Percentiles rank a stretch among this genome's conserved stretches.
phyloP scores from a whole-genome alignment of 2,113 vertebrate species.

The Chamaea fasciata region DNA sequence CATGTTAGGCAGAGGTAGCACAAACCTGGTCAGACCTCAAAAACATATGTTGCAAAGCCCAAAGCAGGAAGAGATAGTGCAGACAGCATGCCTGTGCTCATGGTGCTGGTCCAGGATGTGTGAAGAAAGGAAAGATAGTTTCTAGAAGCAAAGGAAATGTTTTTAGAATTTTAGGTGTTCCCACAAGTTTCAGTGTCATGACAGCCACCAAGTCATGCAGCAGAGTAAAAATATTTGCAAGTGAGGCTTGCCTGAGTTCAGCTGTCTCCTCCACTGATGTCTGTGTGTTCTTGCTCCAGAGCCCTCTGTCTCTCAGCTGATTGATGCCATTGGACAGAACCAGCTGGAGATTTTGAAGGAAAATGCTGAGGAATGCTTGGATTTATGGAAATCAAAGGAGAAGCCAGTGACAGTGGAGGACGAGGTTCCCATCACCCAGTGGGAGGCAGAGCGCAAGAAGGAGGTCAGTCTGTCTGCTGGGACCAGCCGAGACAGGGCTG shows the following conservation, averaged over 20 bases:
- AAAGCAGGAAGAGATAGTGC: not conserved
- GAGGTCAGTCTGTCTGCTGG: not conserved
- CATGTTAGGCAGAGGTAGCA: not conserved
- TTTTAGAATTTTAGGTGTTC: not conserved
- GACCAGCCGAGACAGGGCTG: not conserved
- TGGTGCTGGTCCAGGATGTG: not conserved
- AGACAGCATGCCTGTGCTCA: not conserved
- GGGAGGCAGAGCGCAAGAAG: slow-evolving; percentile 36
- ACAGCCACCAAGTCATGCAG: not conserved
- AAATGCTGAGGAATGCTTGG: slow-evolving; percentile 31
- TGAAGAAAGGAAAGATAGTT: not conserved
- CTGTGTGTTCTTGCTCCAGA: not conserved
- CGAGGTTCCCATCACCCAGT: not conserved
- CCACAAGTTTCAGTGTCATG: not conserved
- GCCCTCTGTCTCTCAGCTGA: slow-evolving; percentile 41
- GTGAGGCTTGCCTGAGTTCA: not conserved
- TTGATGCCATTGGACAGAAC: slow-evolving; percentile 39
- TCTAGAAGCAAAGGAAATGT: not conserved
- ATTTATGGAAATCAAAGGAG: not conserved
- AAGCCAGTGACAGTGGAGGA: not conserved
- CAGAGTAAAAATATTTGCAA: not conserved
- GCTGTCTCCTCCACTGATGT: not conserved
- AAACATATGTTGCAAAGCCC: not conserved
- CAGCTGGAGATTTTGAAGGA: slow-evolving; percentile 38
- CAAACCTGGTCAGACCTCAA: not conserved